Conservation (phyloP, 2,113 vertebrate genomes). For the Myotis brandtii region DNA sequence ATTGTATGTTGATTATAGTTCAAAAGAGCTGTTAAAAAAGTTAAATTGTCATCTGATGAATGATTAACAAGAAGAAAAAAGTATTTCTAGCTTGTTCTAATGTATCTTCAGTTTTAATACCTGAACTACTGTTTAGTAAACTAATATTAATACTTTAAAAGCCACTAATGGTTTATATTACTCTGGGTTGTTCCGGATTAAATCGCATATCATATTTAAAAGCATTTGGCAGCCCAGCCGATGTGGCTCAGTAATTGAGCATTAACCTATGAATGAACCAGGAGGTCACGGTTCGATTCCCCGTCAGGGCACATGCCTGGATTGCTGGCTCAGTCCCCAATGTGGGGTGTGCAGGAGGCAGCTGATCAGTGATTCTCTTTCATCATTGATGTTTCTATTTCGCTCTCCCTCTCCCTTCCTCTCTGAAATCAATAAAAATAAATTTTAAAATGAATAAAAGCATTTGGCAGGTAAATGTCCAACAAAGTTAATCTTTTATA, state of each 20-base stretch:
- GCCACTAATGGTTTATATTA: neutral
- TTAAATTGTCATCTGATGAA: neutral
- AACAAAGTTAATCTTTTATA: neutral
- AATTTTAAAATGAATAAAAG: neutral
- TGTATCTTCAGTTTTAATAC: neutral
- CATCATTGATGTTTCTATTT: too few relatives aligned
- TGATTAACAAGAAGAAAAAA: neutral
- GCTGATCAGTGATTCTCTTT: too few relatives aligned
- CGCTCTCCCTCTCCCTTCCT: too few relatives aligned
- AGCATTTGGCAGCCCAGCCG: neutral
- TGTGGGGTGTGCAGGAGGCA: too few relatives aligned
- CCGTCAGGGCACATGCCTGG: too few relatives aligned
- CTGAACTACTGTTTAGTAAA: neutral
- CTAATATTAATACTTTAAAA: neutral
- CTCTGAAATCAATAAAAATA: too few relatives aligned
- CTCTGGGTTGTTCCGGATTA: neutral
- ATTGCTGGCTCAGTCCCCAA: too few relatives aligned
- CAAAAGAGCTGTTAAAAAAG: neutral
- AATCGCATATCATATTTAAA: neutral
- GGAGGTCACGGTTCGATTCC: too few relatives aligned
- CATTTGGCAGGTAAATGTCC: neutral
- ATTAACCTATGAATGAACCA: too few relatives aligned
- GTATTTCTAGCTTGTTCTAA: slow-evolving; percentile 4
- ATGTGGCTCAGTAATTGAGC: too few relatives aligned
- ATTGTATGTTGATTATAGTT: neutral